Base-by-base conservation (phyloP, 2,113 vertebrate species). In the Capreolus pygargus region DNA sequence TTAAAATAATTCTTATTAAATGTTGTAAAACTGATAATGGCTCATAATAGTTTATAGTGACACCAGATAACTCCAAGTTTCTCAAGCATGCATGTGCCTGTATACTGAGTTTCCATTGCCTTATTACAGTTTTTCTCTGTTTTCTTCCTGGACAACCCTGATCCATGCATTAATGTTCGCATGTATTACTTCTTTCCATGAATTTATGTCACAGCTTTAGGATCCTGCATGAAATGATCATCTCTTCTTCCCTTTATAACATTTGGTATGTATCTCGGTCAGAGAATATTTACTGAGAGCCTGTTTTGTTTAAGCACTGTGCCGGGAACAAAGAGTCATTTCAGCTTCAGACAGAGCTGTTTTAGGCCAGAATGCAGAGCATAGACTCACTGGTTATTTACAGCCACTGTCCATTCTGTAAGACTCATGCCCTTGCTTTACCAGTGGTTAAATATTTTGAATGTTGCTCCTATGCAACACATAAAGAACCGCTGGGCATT, bases 271-370 rank as follows among this genome's bases (percentile, higher is more conserved):
- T 57, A 86, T 94, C 61, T 93, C n/a, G 1, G 91, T 89, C 61
- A 89, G 57, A 89, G 83, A 94, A 45, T 95, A 94, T 93, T 94
- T 94, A 55, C 91, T 97, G 86, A 97, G 96, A 94, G 52, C 47
- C 60, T 82, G 55, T 86, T 96, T 91, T 96, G 93, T 97, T 86
- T 81, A 93, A 95, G 91, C 39, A 54, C 91, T 89, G 93, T 92
- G 64, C 82, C 11, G 58, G 43, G 61, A 97, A 97, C 95, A 97
- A 97, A 97, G 97, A 97, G 47, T 47, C 95, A 92, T 95, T 95
- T 97, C 88, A 97, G 89, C 57, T 74, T 47, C 57, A 94, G 89
- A 92, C 92, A 83, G 89, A 47, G 47, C 43, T 88, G 86, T 94
- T 84, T 92, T 85, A 58, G 85, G 86, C 25, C 78, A 58, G 60